Conservation (phyloP, 2,888 invertebrate genomes). For the Crepidodera aurea region DNA sequence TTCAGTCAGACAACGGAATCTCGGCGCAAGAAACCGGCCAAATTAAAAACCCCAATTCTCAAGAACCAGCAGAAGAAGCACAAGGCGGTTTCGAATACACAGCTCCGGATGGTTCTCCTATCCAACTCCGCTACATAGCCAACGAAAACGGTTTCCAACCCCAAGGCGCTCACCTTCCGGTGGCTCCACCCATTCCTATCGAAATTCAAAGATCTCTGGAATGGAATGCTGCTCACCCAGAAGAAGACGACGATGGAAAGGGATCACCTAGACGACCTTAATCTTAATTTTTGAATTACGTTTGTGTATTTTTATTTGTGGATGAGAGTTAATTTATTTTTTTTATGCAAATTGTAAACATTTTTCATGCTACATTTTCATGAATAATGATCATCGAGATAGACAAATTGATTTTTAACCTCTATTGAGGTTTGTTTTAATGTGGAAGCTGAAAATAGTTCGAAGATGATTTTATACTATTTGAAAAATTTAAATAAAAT, state of each 20-base stretch:
- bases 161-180: constrained; percentile 66
- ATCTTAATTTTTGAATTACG: neutral
- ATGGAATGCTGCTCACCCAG: constrained; percentile 71
- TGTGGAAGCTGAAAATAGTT: no score
- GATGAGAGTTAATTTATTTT: no score
- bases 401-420: no score
- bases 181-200: constrained; percentile 72
- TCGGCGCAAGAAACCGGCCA: constrained; percentile 57
- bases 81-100: constrained; percentile 67
- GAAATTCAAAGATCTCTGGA: constrained; percentile 72
- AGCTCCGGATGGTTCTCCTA: constrained; percentile 70
- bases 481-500: no score
- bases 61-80: constrained; percentile 62
- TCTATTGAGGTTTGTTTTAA: no score
- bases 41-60: constrained; percentile 61
- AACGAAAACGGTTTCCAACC: constrained; percentile 77
- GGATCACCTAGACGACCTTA: constrained; percentile 18
- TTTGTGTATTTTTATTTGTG: no score
- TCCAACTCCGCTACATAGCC: constrained; percentile 69
- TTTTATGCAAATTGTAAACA: no score
- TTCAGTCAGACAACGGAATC: constrained; percentile 67
- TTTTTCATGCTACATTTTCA: no score
- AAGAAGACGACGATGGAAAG: constrained; percentile 52
- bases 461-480: no score
- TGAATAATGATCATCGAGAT: no score